Evolutionary conservation across 1,140 invertebrate species (phyloP).

Genomic region (Cephus cinctus): DNA sequence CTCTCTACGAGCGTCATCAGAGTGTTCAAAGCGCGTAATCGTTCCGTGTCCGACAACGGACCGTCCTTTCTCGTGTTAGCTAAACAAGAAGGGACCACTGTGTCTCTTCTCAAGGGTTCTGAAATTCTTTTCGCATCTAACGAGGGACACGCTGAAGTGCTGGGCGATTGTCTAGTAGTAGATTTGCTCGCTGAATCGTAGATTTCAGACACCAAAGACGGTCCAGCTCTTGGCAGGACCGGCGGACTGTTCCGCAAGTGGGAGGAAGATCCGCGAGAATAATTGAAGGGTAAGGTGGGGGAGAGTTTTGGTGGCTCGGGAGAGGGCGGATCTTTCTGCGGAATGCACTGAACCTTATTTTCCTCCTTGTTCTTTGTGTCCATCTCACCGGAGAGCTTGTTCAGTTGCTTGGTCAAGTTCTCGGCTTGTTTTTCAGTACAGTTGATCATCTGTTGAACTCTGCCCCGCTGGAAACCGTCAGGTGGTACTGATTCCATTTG

Average conservation of each 20-base stretch:
- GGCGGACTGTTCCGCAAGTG: slow-evolving; percentile 30
- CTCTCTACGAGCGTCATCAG: no score
- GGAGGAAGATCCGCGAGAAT: slow-evolving; percentile 12
- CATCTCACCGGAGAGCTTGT: slow-evolving; percentile 2
- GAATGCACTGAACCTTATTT: slow-evolving; percentile 1
- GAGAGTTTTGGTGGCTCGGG: slow-evolving; percentile 35
- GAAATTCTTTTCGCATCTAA: no score
- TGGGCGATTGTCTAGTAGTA: no score
- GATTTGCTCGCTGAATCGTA: slow-evolving; percentile 8
- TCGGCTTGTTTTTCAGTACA: not conserved
- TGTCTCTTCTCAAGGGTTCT: no score
- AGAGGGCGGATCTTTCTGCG: no score
- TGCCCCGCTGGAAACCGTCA: not conserved
- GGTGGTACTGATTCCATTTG: not conserved
- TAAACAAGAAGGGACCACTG: no score
- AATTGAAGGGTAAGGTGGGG: slow-evolving; percentile 21
- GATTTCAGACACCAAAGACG: no score
- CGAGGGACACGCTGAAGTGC: no score
- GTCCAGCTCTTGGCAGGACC: slow-evolving; percentile 23
- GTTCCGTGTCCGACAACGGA: no score
- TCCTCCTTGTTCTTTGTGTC: not conserved
- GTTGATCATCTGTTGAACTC: not conserved
- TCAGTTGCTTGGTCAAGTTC: slow-evolving; percentile 16
- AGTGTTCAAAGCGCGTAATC: no score
- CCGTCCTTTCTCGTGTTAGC: no score